These are phyloP conservation scores for Imbricaverruca yamaguchii DNA, from an alignment of 2,888 invertebrate species.

Conservation along the genomic window DNA sequence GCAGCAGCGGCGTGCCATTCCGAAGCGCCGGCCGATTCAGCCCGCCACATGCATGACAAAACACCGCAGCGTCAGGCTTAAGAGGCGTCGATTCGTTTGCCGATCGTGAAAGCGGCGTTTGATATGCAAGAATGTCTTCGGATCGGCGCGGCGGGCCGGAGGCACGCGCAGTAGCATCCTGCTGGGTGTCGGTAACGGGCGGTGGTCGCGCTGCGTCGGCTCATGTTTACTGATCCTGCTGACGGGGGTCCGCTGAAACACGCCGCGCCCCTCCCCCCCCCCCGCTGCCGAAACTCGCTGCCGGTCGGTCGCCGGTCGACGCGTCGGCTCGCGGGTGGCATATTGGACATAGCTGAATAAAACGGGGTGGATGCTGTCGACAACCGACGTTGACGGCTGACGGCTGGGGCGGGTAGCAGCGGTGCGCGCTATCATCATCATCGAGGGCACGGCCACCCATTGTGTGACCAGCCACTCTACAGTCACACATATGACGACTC, in stretches of 20 bases:
- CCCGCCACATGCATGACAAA: too few species aligned
- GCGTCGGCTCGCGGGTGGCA: neutral
- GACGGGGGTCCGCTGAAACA: neutral
- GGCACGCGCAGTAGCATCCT: neutral
- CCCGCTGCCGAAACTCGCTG: neutral
- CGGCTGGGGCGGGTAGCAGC: neutral
- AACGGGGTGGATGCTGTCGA: neutral
- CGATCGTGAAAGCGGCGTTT: too few species aligned
- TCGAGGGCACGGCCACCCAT: too few species aligned
- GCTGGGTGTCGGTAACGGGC: neutral
- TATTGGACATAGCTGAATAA: constrained; percentile 15
- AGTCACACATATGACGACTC: too few species aligned
- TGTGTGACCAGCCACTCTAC: too few species aligned
- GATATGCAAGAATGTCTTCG: neutral
- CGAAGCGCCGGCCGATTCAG: too few species aligned
- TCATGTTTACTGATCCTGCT: neutral
- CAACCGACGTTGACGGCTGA: too few species aligned
- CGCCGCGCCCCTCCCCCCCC: neutral
- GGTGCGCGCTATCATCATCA: neutral
- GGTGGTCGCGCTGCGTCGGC: neutral
- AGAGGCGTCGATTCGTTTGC: too few species aligned
- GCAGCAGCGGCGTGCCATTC: too few species aligned
- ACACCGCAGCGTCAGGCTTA: too few species aligned
- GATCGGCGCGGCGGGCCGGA: neutral
- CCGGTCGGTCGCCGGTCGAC: neutral